Base-by-base conservation (phyloP, 2,888 invertebrate genomes). In the Spisula subtruncata region DNA sequence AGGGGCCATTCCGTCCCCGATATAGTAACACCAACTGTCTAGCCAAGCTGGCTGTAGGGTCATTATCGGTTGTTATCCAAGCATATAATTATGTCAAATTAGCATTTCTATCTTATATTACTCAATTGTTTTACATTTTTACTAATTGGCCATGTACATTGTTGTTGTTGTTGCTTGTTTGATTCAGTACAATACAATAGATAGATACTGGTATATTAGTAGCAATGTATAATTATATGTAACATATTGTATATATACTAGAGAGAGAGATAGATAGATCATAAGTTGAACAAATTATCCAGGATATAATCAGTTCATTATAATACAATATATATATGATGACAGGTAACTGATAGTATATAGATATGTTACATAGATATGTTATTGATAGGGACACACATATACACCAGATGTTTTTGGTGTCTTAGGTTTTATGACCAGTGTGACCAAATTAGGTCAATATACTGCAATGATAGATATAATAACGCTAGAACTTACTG, bases 41-140 rank as follows among this genome's bases (percentile, higher is more conserved):
- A 85, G 85, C 56, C 85, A 85, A 79, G 75, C 54, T 80, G 35
- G 32, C 85, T 41, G 20, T n/a, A 80, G 85, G 85, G 80, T 60
- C 79, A 79, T 25, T 54, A 79, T 32, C 54, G 48, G 8, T 79
- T 80, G 85, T 56, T 79, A 85, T 32, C 18, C 25, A 29, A 85
- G 80, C 51, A 41, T 35, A 79, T 85, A 54, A 85, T 79, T 80
- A 85, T 80, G 56, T 56, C 75, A 41, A 79, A 54, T 79, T 85
- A 79, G 79, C 85, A 85, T 80, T 80, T 32, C 35, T 41, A 48
- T 25, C 75, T 75, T 32, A 75, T 29, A 51, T 75, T 18, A 35
- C 41, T 80, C 18, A 25, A 46, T 56, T 48, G 32, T 85, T 29
- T 32, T 29, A n/a, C 29, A 41, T 54, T 85, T 79, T 41, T 25